Base-by-base conservation (phyloP, 2,113 vertebrate genomes). In the Piprites chloris region DNA sequence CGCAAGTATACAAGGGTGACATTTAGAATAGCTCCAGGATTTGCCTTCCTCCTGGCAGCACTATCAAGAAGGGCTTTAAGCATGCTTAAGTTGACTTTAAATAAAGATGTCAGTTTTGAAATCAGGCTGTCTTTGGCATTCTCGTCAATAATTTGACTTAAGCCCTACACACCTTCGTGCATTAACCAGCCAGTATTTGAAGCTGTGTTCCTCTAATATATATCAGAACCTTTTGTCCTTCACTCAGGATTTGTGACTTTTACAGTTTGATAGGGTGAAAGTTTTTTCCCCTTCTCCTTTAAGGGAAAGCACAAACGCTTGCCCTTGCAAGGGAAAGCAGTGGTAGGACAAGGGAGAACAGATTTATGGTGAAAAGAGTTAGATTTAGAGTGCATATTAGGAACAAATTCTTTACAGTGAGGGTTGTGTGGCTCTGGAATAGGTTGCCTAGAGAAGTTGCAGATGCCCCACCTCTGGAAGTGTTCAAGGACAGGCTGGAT, bases 11-110 rank as follows among this genome's bases (percentile, higher is more conserved):
- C 82, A 96, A 95, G 62, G 85, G 85, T 97, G 96, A 97, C 95
- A 96, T 97, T 96, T 96, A 94, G 62, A 93, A 91, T 82, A 79
- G 94, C 95, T 96, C 79, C 87, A 94, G 92, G 96, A 94, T 92
- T 87, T 94, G 77, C 91, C 84, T 96, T 78, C 89, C 85, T 94
- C 75, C 92, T 74, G 85, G 95, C 93, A 96, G 76, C 71, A 91
- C 71, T 88, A 95, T 97, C 82, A 94, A 95, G 80, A 88, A 72
- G 71, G 79, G 77, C 78, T 86, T 95, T 91, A 96, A 96, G 95
- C 79, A 76, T 82, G 50, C 76, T 94, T 85, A 93, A 76, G 61
- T 55, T 97, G 95, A 95, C 67, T 96, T 94, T 96, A 96, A 97
- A 96, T 94, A 69, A 91, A 92, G 91, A 93, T 92, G 96, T 97